Evolutionary conservation across 2,888 invertebrate genomes (phyloP).

Genomic region (Torymus auratus): DNA sequence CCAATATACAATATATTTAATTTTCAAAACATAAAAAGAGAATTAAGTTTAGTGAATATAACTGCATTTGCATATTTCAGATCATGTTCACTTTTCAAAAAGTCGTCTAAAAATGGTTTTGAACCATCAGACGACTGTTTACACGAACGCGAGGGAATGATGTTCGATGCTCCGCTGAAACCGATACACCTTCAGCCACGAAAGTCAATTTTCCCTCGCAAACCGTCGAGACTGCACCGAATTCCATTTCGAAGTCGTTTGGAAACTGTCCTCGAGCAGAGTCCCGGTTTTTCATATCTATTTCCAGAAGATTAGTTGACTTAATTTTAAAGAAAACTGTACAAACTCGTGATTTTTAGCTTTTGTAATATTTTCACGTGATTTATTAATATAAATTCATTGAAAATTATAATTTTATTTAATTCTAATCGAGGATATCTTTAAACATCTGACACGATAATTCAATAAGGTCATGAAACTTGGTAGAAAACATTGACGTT

Average conservation of each 20-base stretch:
- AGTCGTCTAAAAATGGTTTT: background rate
- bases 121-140: too few species aligned
- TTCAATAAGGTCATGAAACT: constrained; percentile 14
- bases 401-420: background rate
- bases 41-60: too few species aligned
- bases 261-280: constrained; percentile 55
- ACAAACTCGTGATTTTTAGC: constrained; percentile 1
- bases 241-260: constrained; percentile 41
- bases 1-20: too few species aligned
- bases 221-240: background rate
- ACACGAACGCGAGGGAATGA: background rate
- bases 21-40: too few species aligned
- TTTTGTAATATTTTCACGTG: background rate
- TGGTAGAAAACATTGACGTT: background rate
- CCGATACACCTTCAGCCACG: background rate
- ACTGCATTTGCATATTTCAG: constrained; percentile 9
- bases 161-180: constrained; percentile 16
- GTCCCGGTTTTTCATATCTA: constrained; percentile 48
- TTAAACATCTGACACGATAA: background rate
- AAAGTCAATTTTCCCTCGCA: constrained; percentile 1
- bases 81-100: background rate
- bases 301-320: constrained; percentile 29
- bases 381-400: background rate
- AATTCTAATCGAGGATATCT: constrained; percentile 12
- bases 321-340: background rate